A percentile compares a stretch with the other conserved stretches of the same genome.
Evolutionary conservation across 1,140 invertebrate genomes (phyloP).

Genomic region (Zophobas morio): DNA sequence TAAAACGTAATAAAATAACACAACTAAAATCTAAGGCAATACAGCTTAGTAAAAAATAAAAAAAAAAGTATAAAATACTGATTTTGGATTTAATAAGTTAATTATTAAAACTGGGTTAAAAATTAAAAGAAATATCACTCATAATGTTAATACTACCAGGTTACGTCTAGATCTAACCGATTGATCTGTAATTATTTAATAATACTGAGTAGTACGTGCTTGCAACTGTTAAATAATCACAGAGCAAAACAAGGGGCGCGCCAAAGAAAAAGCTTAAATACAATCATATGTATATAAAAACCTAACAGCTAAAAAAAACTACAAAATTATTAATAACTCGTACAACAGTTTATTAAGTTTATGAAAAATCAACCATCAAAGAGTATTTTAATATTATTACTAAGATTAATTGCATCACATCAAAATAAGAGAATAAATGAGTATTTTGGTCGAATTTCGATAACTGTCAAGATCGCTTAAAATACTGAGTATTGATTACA

Average conservation of each 20-base stretch:
- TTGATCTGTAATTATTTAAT: conserved; percentile 46
- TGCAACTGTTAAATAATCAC: conserved; percentile 45
- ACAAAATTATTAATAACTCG: conserved; percentile 41
- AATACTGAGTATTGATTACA: conserved; percentile 52
- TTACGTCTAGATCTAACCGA: conserved; percentile 51
- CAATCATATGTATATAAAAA: conserved; percentile 39
- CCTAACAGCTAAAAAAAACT: conserved; percentile 39
- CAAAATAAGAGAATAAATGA: conserved; percentile 38
- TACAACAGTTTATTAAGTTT: conserved; percentile 33
- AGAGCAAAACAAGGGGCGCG: conserved; percentile 39
- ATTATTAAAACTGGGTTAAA: conserved; percentile 55
- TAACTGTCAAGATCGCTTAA: conserved; percentile 36
- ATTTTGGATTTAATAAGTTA: conserved; percentile 63
- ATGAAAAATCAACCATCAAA: conserved; percentile 38
- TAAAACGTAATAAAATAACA: conserved; percentile 50
- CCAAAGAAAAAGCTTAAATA: conserved; percentile 44
- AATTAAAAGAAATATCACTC: conserved; percentile 62
- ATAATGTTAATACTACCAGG: conserved; percentile 60
- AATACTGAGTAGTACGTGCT: conserved; percentile 44
- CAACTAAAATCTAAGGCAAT: conserved; percentile 56
- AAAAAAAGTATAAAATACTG: conserved; percentile 64
- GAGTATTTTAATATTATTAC: conserved; percentile 34
- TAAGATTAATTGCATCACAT: conserved; percentile 37
- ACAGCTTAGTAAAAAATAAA: conserved; percentile 53
- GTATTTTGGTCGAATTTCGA: conserved; percentile 38